A percentile compares a stretch with the other conserved stretches of the same genome.
phyloP scores from a whole-genome alignment of 2,888 invertebrate species.

The Adelognathus sp. region DNA sequence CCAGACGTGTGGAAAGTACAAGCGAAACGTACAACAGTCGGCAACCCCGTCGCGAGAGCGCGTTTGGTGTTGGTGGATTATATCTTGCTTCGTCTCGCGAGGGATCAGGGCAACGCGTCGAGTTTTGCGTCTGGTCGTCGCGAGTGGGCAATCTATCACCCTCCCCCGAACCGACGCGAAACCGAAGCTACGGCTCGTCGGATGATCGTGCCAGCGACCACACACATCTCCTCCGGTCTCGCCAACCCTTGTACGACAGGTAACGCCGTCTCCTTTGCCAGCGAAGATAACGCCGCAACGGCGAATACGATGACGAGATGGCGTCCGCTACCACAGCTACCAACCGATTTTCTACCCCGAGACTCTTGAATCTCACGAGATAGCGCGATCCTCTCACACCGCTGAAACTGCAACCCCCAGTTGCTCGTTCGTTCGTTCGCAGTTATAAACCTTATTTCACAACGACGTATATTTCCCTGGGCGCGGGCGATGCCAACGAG shows the following conservation, averaged over 20 bases:
- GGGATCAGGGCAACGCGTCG: constrained; percentile 33
- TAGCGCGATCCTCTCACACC: constrained; percentile 62
- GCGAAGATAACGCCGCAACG: constrained; percentile 57
- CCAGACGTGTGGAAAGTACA: not conserved
- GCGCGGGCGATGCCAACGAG: constrained; percentile 36
- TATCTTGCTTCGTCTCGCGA: constrained; percentile 33
- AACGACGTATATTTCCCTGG: constrained; percentile 54
- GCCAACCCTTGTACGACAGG: constrained; percentile 42
- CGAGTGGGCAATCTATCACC: constrained; percentile 77
- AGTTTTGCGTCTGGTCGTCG: constrained; percentile 60
- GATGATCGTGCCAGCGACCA: constrained; percentile 39
- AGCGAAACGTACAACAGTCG: constrained; percentile 1
- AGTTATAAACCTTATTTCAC: constrained; percentile 48
- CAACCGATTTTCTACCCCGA: too few species aligned
- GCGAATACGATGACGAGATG: constrained; percentile 39
- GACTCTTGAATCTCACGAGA: constrained; percentile 59
- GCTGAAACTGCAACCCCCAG: constrained; percentile 28
- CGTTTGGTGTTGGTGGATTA: constrained; percentile 22
- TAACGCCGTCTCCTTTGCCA: constrained; percentile 42
- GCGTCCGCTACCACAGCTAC: constrained; percentile 11
- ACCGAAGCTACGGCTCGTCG: constrained; percentile 47
- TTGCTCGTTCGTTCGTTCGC: constrained; percentile 58
- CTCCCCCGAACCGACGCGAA: constrained; percentile 43
- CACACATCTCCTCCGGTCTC: not conserved
- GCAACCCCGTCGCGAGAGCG: constrained; percentile 11